Evolutionary conservation across 2,113 vertebrate genomes (phyloP), one percentile per base, ranked within the genome.

Genomic region (Rhinichthys klamathensis): DNA sequence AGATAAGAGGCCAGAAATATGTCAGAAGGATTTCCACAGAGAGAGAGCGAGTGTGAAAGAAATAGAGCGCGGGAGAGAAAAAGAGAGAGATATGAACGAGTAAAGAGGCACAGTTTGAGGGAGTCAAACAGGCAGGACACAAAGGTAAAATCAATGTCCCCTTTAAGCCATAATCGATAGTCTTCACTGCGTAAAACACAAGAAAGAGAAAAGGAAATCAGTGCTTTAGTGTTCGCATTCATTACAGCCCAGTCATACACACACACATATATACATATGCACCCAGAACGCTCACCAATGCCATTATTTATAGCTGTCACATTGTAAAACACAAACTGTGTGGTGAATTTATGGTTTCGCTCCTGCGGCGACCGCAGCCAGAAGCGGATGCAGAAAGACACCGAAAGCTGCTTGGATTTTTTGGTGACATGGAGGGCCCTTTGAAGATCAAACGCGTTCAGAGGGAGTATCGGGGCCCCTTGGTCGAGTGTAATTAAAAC

Each of bases 401-500:
- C 84, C 80, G 12, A 80, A 30, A 61, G 11, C 84, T 86, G 85
- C 85, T 90, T 87, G 89, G 61, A 23, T 90, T 83, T 38, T 67
- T 41, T 49, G 86, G 78, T 90, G 87, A 91, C 88, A 90, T 81
- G 77, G 86, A 89, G 82, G 86, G 74, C 85, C 27, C 91, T 94
- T 93, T 94, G 89, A 93, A 94, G 93, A 93, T 93, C 88, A 93
- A 93, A 93, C 77, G 84, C 88, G 88, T 87, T 86, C 67, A 65
- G 81, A 89, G 86, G 87, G 90, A 86, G 75, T 88, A 88, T 44
- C 6, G 41, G 86, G 86, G 77, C 87, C 88, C 90, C 88, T 89
- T 89, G 89, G 90, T 91, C 87, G 89, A 90, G 74, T 76, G 84
- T 91, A 93, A 93, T 94, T 93, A 93, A 94, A 93, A 93, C 90